Base-by-base conservation (phyloP, 2,797 vertebrate species). In the Helarctos malayanus region DNA sequence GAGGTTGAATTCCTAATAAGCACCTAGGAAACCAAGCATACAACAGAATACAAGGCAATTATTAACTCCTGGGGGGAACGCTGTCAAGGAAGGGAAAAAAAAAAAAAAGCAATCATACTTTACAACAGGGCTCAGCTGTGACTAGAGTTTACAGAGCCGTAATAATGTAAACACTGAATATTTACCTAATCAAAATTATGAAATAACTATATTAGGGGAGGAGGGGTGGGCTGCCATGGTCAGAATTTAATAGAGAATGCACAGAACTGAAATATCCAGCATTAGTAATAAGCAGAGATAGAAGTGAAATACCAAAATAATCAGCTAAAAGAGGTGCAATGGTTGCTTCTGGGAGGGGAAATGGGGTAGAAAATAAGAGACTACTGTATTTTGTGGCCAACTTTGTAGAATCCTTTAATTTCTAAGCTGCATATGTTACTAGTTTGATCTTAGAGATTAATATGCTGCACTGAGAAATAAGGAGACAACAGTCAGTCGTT, bases 11-110 rank as follows among this genome's bases (percentile, higher is more conserved):
- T 68, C 54, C 4, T 65, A 61, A 14, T 29, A 73, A 57, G 12
- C 19, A 91, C 56, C 52, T 3, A 89, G 78, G 84, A 87, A 97
- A 75, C 25, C 87, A 73, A 75, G 45, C 38, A 81, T 32, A 38
- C n/a, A 35, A 65, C 68, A 49, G 52, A 94, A 85, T 7, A 47
- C 21, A 83, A 88, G 87, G 52, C 16, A 54, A 89, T 92, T 78
- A 91, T 49, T 92, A 94, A 93, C 49, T 91, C 69, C 80, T 93
- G 57, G 63, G 56, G 56, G 32, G 71, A 80, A 35, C 12, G 0
- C 1, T 85, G 80, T 63, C 83, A 91, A 81, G 61, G 56, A 8
- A n/a, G 35, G 1, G 16, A 41, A 41, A 63, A 63, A 32, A 90
- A 88, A 82, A 54, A 52, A 91, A 95, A 79, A 56, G 61, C 63